phyloP scores from a whole-genome alignment of 2,113 vertebrate genomes.

The Promerops cafer region DNA sequence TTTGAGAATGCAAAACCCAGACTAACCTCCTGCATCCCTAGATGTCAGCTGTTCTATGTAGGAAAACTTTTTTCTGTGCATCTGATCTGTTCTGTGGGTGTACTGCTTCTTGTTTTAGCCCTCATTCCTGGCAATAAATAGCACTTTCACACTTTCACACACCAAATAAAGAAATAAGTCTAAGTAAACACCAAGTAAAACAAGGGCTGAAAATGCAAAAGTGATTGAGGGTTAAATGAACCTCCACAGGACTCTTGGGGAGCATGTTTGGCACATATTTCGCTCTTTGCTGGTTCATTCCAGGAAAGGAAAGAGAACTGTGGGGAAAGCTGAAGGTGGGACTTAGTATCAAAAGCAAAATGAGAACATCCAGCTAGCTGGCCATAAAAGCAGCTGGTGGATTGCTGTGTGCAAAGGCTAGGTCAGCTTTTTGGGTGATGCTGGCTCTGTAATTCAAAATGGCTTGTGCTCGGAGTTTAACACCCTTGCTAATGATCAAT shows the following conservation, averaged over 20 bases:
- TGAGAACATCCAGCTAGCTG: neutral
- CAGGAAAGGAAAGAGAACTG: neutral
- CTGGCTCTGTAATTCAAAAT: neutral
- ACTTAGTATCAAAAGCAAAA: neutral
- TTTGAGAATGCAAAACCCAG: neutral
- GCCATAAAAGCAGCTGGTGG: neutral
- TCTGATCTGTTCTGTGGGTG: neutral
- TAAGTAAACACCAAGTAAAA: neutral
- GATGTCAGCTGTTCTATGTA: neutral
- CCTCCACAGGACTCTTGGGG: neutral
- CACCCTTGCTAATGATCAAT: neutral
- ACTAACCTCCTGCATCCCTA: neutral
- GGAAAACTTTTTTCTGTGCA: neutral
- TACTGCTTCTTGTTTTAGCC: neutral
- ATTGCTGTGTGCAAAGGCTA: neutral
- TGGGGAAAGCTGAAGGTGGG: neutral
- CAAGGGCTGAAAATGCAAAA: neutral
- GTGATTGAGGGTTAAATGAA: neutral
- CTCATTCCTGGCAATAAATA: neutral
- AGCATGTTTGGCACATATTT: neutral
- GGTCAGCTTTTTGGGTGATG: neutral
- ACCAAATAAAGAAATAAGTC: neutral
- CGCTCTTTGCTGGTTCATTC: neutral
- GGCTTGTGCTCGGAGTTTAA: neutral
- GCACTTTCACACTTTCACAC: neutral